Conservation (phyloP, 2,113 vertebrate genomes). For the Sialia sialis region DNA sequence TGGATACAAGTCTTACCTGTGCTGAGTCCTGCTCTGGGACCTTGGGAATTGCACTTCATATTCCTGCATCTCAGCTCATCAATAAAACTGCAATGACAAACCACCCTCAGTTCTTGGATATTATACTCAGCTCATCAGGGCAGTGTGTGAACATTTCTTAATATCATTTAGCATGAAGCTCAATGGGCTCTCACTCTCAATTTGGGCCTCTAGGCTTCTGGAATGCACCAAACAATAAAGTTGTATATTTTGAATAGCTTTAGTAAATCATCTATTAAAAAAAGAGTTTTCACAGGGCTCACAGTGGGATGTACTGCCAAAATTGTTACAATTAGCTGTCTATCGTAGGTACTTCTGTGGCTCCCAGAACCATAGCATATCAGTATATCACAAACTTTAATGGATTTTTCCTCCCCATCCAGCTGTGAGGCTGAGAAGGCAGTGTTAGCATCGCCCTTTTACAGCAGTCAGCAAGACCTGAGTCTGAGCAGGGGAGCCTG, state of each 20-base stretch:
- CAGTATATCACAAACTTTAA: constrained; percentile 12
- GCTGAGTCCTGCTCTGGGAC: background rate
- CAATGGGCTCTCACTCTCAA: background rate
- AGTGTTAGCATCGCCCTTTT: background rate
- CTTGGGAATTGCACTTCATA: background rate
- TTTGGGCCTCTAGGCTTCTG: constrained; percentile 6
- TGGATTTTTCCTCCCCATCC: constrained; percentile 14
- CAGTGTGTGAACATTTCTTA: background rate
- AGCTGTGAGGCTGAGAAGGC: background rate
- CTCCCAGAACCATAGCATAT: constrained; percentile 9
- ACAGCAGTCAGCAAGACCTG: background rate
- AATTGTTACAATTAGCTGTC: constrained; percentile 55
- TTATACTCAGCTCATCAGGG: background rate
- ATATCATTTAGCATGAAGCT: background rate
- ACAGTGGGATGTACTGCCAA: background rate
- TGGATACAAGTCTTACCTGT: background rate
- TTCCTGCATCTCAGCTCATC: background rate
- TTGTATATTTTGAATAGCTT: constrained; percentile 19
- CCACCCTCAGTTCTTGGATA: background rate
- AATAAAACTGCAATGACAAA: background rate
- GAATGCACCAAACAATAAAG: background rate
- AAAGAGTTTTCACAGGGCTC: background rate
- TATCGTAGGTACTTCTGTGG: constrained; percentile 31
- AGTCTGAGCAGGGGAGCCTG: background rate
- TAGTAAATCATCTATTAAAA: constrained; percentile 18